Conservation (phyloP, 2,113 vertebrate genomes). For the Rhodinocichla rosea region DNA sequence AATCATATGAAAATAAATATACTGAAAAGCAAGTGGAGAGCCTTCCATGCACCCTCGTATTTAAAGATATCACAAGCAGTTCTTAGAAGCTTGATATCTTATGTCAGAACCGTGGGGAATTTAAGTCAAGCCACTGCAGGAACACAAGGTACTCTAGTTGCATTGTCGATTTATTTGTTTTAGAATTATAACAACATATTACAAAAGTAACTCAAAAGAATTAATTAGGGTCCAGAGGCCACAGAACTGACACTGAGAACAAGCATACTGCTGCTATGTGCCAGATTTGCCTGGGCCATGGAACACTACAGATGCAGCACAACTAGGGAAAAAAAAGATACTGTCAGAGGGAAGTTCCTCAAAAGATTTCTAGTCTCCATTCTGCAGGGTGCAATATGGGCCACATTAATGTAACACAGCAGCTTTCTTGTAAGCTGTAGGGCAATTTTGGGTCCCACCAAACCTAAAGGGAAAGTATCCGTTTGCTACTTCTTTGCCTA, state of each 20-base stretch:
- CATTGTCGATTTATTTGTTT: neutral
- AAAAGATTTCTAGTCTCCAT: neutral
- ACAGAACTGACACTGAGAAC: neutral
- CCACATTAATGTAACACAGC: neutral
- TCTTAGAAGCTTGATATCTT: neutral
- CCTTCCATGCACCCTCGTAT: accelerated
- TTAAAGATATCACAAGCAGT: neutral
- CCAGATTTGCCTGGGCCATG: neutral
- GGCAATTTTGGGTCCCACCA: neutral
- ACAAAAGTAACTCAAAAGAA: neutral
- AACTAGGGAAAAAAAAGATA: neutral
- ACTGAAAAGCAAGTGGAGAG: neutral
- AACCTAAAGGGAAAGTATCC: neutral
- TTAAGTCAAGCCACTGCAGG: neutral
- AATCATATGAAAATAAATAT: neutral
- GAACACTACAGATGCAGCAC: neutral
- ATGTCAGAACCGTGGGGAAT: accelerated
- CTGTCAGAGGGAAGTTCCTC: neutral
- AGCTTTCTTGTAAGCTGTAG: neutral
- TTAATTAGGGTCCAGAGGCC: neutral
- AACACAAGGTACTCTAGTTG: neutral
- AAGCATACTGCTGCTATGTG: neutral
- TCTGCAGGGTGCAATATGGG: neutral
- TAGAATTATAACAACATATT: neutral
- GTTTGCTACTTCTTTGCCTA: neutral